Percentiles rank a stretch among this genome's conserved stretches.
phyloP scores from a whole-genome alignment of 64 coral and sea anemone species.

The Pachyseris speciosa region DNA sequence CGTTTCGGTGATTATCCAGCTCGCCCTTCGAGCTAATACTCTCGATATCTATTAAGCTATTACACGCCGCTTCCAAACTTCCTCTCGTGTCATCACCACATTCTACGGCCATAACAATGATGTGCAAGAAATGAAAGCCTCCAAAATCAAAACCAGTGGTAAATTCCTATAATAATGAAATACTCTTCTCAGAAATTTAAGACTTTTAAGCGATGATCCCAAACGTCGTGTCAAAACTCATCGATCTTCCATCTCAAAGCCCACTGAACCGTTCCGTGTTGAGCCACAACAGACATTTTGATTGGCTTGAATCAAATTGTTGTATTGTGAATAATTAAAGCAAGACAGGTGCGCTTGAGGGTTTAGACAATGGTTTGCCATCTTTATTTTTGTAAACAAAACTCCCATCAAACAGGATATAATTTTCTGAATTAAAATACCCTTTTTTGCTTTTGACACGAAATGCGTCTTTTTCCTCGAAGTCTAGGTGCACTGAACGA shows the following conservation, averaged over 20 bases:
- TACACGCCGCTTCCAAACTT: background rate
- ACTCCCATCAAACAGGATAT: background rate
- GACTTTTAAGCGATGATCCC: background rate
- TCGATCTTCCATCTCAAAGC: background rate
- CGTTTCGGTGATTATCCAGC: background rate
- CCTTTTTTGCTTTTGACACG: background rate
- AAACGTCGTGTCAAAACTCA: background rate
- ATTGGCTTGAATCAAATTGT: constrained; percentile 7
- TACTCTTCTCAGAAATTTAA: too few relatives aligned
- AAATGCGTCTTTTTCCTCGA: too few relatives aligned
- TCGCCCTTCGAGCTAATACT: background rate
- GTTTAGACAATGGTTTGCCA: constrained; percentile 7
- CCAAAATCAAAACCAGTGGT: background rate
- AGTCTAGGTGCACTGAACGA: too few relatives aligned
- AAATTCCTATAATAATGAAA: too few relatives aligned
- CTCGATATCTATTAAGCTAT: background rate
- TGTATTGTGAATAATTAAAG: constrained; percentile 27
- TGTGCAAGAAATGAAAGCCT: background rate
- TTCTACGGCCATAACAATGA: background rate
- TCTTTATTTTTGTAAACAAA: background rate
- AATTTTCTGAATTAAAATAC: background rate
- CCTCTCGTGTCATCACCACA: background rate
- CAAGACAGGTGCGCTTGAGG: background rate
- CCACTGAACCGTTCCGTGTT: background rate
- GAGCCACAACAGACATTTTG: background rate